Evolutionary conservation across 37 sponge, comb jelly and placozoan genomes (phyloP).

Genomic region (Chondrilla cf. caribensis): DNA sequence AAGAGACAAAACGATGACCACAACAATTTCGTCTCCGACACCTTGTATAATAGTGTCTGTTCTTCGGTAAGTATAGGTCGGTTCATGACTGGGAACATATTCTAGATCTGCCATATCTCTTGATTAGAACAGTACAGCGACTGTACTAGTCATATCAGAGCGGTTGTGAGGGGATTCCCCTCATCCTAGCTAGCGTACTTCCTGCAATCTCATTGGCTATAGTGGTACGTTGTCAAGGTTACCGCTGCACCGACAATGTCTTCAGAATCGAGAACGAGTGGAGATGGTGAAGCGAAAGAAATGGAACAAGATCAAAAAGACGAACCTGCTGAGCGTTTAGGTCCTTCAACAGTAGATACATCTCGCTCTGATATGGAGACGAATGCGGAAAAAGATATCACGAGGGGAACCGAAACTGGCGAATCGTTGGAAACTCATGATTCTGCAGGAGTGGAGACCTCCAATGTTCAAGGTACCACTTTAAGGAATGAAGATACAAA

Average conservation of each 20-base stretch:
- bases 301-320: not conserved
- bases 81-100: too few relatives aligned
- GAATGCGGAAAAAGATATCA: too few relatives aligned
- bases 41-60: not conserved
- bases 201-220: not conserved
- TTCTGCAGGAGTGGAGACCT: too few relatives aligned
- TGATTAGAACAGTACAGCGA: too few relatives aligned
- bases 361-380: too few relatives aligned
- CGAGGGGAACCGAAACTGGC: too few relatives aligned
- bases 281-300: not conserved
- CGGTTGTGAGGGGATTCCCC: not conserved
- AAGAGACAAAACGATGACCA: not conserved
- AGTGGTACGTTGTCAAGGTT: not conserved
- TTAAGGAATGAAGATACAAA: too few relatives aligned
- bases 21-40: not conserved
- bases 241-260: not conserved
- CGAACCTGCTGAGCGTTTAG: not conserved
- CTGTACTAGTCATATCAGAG: too few relatives aligned
- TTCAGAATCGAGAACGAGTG: not conserved
- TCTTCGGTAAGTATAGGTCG: not conserved
- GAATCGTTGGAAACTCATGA: too few relatives aligned
- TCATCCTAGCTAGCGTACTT: not conserved
- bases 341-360: too few relatives aligned
- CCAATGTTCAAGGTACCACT: too few relatives aligned
- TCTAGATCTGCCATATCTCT: too few relatives aligned